A percentile compares a stretch with the other conserved stretches of the same genome.
phyloP scores from a whole-genome alignment of 1,140 invertebrate species.

The Cecropterus lyciades region DNA sequence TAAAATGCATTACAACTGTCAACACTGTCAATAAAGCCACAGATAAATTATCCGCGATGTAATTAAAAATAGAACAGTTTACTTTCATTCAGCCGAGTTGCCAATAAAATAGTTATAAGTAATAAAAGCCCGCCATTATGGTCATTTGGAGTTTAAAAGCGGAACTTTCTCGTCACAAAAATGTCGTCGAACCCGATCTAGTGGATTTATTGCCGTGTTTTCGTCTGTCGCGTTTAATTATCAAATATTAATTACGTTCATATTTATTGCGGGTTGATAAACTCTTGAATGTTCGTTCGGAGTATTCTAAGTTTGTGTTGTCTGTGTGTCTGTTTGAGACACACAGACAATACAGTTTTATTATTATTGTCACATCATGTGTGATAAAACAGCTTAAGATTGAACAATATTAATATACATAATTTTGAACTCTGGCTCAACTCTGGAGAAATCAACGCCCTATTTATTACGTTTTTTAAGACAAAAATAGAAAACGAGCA shows the following conservation, averaged over 20 bases:
- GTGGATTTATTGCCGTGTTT: constrained; percentile 42
- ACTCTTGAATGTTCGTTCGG: constrained; percentile 32
- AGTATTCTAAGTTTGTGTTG: background rate
- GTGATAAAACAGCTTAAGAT: too few relatives aligned
- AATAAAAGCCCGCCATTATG: constrained; percentile 24
- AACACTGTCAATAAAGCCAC: constrained; percentile 14
- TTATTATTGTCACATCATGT: too few relatives aligned
- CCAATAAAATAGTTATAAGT: constrained; percentile 35
- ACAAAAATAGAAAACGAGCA: too few relatives aligned
- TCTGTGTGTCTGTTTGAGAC: background rate
- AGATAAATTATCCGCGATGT: constrained; percentile 18
- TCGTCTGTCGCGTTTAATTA: constrained; percentile 43
- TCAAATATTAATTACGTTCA: constrained; percentile 49
- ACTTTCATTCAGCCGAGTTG: constrained; percentile 31
- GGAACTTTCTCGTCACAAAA: constrained; percentile 42
- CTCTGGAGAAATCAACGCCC: too few relatives aligned
- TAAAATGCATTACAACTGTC: background rate
- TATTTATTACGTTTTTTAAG: too few relatives aligned
- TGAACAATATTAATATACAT: too few relatives aligned
- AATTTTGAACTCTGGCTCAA: too few relatives aligned
- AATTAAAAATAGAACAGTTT: constrained; percentile 23
- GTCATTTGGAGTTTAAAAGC: constrained; percentile 24
- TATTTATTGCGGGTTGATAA: constrained; percentile 50
- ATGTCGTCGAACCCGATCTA: constrained; percentile 33
- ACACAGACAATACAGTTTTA: background rate